Evolutionary conservation across 2,888 invertebrate species (phyloP), one percentile per base, ranked within the genome.

Genomic region (Andrena bicolor): DNA sequence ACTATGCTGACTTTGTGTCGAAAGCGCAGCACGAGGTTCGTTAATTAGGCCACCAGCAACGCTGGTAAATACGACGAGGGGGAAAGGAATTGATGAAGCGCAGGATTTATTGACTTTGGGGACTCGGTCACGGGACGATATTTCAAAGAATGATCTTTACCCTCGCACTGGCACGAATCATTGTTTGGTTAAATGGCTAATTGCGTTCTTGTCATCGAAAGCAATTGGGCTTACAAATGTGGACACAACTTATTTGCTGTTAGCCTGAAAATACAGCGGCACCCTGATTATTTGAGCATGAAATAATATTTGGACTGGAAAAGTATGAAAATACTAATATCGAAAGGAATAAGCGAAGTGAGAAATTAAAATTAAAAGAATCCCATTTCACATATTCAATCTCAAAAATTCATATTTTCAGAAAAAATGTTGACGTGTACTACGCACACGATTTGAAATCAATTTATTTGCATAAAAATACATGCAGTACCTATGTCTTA

Each of bases 21-120:
- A 30, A 26, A 60, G 10, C 60, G 30, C 48, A 49, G 26, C 56
- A n/a, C 71, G 2, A 69, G 56, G 49, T 70, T 70, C 66, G 66
- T 70, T 80, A 80, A 76, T 80, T 71, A 61, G 76, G 65, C 53
- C 76, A 66, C 66, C 60, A 20, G 53, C 23, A 53, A 76, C 80
- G 58, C 32, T 23, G 76, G 71, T 66, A 76, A 80, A 76, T 51
- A 71, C 70, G 16, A 41, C n/a, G 41, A 60, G 48, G 26, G 76
- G 53, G 66, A 71, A 41, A 80, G 76, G 71, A 76, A 80, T 76
- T 66, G 71, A 61, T 51, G 65, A 49, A 60, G 7, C 13, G 35
- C 35, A 7, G 26, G 48, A 41, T 65, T 70, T 75, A 75, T 75
- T 70, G 75, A 70, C 64, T 48, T 58, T 65, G 28, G 20, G 28